Evolutionary conservation across 1,140 invertebrate species (phyloP), one percentile per base, ranked within the genome.

Genomic region (Drosophila suzukii): DNA sequence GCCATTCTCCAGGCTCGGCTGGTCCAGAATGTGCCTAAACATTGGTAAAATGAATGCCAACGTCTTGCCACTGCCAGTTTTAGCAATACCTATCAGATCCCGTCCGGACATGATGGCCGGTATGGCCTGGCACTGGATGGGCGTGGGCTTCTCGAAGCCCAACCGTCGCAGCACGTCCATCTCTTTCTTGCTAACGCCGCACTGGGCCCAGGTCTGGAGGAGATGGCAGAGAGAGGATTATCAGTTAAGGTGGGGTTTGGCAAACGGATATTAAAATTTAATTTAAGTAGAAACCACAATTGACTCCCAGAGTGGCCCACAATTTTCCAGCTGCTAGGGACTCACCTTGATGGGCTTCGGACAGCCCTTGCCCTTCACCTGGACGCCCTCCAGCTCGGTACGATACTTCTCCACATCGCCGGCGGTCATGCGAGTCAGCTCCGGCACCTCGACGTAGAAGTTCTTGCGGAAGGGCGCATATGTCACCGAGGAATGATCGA

Each of bases 41-140:
- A 99, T 99, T 3, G 99, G 99, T 47, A 99, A 92, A 13, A 99
- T 94, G 93, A 99, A 99, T 0, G 99, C 99, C 20, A 99, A 92
- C 2, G 99, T 99, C 93, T 99, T 99, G 12, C 99, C 99, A 92
- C 98, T 99, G 75, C 98, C 98, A 24, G 99, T 99, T 94, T 99
- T 99, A 6, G 99, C 99, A 91, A 99, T 99, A 60, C 99, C 99
- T 91, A 99, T 99, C 36, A 99, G 94, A 94, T 99, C 98, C 58
- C 98, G 94, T 73, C 96, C 97, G 62, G 97, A 98, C 98, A 99
- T 99, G 71, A 99, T 98, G n/a, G 98, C 97, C 30, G 99, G 99
- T 92, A 99, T 98, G 10, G 98, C 98, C 93, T 99, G 99, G 50
- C 97, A 95, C 93, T 99, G 99, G 90, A 99, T 99, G 0, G 99